Evolutionary conservation across 2,797 vertebrate genomes (phyloP).

Genomic region (Hippocampus kuda): DNA sequence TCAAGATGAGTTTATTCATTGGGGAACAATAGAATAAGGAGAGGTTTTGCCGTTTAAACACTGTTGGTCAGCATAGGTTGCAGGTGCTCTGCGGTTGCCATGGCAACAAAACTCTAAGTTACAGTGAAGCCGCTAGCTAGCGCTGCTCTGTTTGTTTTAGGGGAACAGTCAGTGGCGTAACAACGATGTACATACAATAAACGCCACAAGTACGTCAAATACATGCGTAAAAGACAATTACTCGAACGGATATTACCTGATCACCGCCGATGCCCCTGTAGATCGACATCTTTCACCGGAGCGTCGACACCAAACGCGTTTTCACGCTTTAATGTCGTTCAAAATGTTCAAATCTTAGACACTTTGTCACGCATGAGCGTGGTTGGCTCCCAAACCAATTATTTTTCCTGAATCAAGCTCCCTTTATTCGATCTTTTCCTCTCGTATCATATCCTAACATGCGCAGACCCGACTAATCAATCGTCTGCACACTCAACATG

Average conservation of each 20-base stretch:
- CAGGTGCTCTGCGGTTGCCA: not conserved
- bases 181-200: not conserved
- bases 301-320: not conserved
- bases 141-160: not conserved
- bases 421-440: not conserved
- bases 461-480: not conserved
- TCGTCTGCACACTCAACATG: not conserved
- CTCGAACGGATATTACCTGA: not conserved
- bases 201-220: not conserved
- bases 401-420: not conserved
- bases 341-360: not conserved
- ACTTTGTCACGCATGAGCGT: not conserved
- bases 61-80: not conserved
- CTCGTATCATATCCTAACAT: not conserved
- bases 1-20: not conserved
- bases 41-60: not conserved
- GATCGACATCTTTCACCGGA: not conserved
- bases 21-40: not conserved
- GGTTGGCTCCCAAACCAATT: not conserved
- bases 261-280: slow-evolving; percentile 6
- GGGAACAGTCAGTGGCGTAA: not conserved
- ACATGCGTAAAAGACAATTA: not conserved
- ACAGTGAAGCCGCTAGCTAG: not conserved
- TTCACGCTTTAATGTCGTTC: not conserved
- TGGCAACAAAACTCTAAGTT: not conserved